phyloP scores from a whole-genome alignment of 2,113 vertebrate genomes.

The Mesembrinibis cayennensis region DNA sequence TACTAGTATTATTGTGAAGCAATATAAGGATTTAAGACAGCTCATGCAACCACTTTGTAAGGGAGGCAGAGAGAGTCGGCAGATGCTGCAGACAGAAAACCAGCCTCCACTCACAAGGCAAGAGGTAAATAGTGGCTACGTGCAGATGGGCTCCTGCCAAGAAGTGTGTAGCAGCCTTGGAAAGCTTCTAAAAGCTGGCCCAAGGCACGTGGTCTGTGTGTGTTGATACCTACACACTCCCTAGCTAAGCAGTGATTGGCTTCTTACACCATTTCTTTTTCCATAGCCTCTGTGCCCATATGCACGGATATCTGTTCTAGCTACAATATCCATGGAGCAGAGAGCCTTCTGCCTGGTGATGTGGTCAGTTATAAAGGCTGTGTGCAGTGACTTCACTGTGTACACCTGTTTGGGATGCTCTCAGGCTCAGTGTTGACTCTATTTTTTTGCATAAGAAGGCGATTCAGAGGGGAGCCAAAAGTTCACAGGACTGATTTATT shows the following conservation, averaged over 20 bases:
- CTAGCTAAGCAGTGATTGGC: background rate
- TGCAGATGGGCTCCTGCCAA: background rate
- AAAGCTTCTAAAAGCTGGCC: background rate
- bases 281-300: background rate
- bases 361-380: background rate
- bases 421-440: background rate
- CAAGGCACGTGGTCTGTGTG: fast-evolving
- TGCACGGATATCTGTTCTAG: background rate
- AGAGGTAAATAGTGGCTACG: background rate
- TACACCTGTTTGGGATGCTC: background rate
- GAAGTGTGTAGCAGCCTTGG: background rate
- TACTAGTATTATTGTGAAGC: background rate
- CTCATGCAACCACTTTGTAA: background rate
- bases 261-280: background rate
- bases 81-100: background rate
- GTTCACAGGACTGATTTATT: background rate
- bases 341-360: background rate
- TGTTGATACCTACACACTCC: background rate
- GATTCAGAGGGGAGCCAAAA: background rate
- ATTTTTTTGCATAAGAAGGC: background rate
- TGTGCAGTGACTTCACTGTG: background rate
- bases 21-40: background rate
- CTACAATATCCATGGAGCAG: background rate
- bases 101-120: background rate
- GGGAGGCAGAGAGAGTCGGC: background rate